These are phyloP conservation scores for Kryptolebias marmoratus DNA, from an alignment of 2,113 vertebrate genomes.

Conservation along the genomic window DNA sequence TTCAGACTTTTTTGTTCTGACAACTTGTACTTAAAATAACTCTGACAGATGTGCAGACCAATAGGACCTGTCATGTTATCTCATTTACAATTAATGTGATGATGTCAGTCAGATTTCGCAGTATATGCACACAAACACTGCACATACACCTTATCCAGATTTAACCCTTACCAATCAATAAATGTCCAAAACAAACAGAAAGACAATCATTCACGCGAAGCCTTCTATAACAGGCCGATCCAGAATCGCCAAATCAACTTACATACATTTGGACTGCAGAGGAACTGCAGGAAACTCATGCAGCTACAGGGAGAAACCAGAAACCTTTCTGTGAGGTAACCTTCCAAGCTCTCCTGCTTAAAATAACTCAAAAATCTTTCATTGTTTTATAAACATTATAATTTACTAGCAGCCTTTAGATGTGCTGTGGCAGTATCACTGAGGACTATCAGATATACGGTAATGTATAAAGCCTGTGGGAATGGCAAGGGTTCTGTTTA, in stretches of 20 bases:
- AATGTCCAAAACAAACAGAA: background rate
- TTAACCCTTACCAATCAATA: background rate
- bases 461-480: conserved; percentile 7
- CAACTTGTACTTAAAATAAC: background rate
- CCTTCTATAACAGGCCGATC: background rate
- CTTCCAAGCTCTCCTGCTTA: no score
- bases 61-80: background rate
- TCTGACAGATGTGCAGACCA: background rate
- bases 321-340: background rate
- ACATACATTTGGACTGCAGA: no score
- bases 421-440: background rate
- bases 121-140: background rate
- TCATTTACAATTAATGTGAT: background rate
- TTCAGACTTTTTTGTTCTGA: background rate
- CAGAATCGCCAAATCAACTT: background rate
- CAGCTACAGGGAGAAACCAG: background rate
- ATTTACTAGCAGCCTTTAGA: background rate
- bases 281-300: background rate
- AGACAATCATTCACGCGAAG: background rate
- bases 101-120: background rate
- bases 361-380: no score
- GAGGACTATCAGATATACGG: conserved; percentile 7
- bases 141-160: no score
- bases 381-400: background rate
- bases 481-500: conserved; percentile 9